Base-by-base conservation (phyloP, 1,140 invertebrate species). In the Drosophila bifasciata region DNA sequence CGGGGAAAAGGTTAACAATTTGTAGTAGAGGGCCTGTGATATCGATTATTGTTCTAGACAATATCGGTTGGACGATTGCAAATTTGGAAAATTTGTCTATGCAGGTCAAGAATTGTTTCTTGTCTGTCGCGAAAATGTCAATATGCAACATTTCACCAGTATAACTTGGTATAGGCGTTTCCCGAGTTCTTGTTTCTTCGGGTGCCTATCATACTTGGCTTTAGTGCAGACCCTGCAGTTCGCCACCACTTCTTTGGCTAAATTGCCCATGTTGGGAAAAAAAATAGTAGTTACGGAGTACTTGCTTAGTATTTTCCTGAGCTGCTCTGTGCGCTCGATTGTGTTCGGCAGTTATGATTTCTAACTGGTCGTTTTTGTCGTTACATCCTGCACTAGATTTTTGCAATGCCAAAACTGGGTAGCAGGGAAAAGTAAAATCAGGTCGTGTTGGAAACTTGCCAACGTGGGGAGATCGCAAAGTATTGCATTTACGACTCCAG, bases 21-120 rank as follows among this genome's bases (percentile, higher is more conserved):
- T n/a, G n/a, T n/a, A n/a, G n/a, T n/a, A n/a, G n/a, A n/a, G n/a
- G n/a, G n/a, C n/a, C n/a, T n/a, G n/a, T n/a, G n/a, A 40, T n/a
- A 36, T 67, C 61, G 15, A 49, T 17, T 41, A 67, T 59, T 39
- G 52, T 41, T 13, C 68, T 21, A 3, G 69, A 72, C n/a, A n/a
- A n/a, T 17, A 73, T 45, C 23, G 56, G 56, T 41, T 67, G 62
- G 13, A 56, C 44, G 21, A 71, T 32, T 15, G 62, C 49, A 28
- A 71, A 72, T 45, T 58, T 72, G 5, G 46, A 74, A 28, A 74
- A 58, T 74, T 49, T 61, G 48, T 68, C 53, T 23, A 68, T 19
- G 32, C 57, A 67, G 21, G 63, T 68, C 9, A 73, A 17, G 25
- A 63, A 69, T 1, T 49, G 23, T 41, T 45, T 62, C 13, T 45